Conservation (phyloP, 2,797 vertebrate species). For the Molossus molossus region DNA sequence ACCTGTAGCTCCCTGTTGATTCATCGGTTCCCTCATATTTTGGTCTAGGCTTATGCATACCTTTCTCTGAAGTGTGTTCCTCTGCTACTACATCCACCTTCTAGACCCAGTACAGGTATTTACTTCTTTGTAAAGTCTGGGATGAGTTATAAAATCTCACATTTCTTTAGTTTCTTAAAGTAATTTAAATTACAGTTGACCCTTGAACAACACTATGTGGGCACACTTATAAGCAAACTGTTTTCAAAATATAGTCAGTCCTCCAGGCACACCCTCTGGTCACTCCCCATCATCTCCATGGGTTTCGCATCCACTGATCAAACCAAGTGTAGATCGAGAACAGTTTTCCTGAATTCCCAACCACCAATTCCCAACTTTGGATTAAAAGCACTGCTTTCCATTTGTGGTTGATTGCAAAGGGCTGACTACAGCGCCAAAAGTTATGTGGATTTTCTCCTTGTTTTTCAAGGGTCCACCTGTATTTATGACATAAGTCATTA, state of each 20-base stretch:
- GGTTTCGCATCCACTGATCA: not conserved
- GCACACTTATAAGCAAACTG: not conserved
- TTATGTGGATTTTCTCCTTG: not conserved
- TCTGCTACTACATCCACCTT: not conserved
- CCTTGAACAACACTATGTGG: not conserved
- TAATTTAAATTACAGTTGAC: not conserved
- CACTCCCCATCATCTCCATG: not conserved
- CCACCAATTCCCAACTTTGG: not conserved
- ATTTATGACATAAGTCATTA: not conserved
- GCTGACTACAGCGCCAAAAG: not conserved
- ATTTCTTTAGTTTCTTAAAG: conserved; percentile 5
- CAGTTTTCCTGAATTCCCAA: not conserved
- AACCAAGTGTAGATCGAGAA: not conserved
- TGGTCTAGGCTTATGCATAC: not conserved
- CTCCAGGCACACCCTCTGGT: not conserved
- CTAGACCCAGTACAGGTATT: not conserved
- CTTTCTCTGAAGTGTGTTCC: not conserved
- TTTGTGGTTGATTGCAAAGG: not conserved
- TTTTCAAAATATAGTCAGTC: not conserved
- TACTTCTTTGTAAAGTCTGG: not conserved
- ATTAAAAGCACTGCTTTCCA: not conserved
- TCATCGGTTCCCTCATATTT: not conserved
- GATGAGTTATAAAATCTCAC: not conserved
- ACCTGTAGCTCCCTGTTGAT: not conserved
- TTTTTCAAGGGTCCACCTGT: not conserved